Evolutionary conservation across 2,797 vertebrate genomes (phyloP), one percentile per base, ranked within the genome.

Genomic region (Poecilia velifera): DNA sequence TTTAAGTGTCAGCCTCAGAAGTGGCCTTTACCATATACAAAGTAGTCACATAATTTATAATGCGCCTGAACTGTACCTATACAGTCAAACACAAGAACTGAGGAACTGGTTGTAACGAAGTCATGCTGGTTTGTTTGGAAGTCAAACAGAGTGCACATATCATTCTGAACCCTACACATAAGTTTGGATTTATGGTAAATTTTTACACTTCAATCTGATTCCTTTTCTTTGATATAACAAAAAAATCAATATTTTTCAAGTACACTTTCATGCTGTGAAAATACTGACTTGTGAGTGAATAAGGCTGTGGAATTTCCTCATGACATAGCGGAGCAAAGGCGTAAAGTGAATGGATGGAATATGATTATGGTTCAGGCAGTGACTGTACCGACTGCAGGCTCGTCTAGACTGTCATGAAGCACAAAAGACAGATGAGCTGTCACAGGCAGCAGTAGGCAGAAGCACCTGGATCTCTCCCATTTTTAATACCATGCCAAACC

Each of bases 371-470:
- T 73, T 72, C 55, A 66, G 72, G 79, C 79, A 80, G 57, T 75
- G 59, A 80, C 82, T 80, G 57, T 72, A 59, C 53, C 51, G 79
- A 83, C 85, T 89, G 85, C 77, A 73, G 83, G 80, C 68, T 81
- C 88, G 90, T 93, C 89, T 91, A 88, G 76, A 86, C 84, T 81
- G 88, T 90, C 79, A 90, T 78, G 80, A 73, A 73, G 80, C 77
- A 78, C 41, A 76, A 82, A 83, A 91, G 91, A 94, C 77, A 73
- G 93, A 93, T 93, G 89, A 87, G 90, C 89, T 91, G 91, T 92
- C 90, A 80, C 62, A 77, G 76, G 86, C 72, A 85, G 84, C 80
- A 71, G 39, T 81, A 76, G 53, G 82, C 74, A 83, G 62, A 70
- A 88, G 87, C 85, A 74, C 81, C 79, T 86, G 81, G 76, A 85